These are phyloP conservation scores for Himalopsyche japonica DNA, from an alignment of 2,888 invertebrate species.

Conservation along the genomic window DNA sequence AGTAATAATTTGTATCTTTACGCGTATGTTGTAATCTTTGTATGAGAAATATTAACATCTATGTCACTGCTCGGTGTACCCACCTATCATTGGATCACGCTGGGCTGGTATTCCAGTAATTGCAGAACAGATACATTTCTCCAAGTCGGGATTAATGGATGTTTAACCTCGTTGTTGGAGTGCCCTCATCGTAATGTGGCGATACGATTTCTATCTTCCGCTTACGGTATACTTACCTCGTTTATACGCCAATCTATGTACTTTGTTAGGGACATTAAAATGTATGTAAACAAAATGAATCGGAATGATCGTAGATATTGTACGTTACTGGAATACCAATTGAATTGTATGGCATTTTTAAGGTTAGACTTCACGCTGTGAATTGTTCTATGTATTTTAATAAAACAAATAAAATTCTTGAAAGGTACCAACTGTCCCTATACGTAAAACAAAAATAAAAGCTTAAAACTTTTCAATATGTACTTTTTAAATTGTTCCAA, in stretches of 20 bases:
- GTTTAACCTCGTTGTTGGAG: neutral
- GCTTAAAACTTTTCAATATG: no score
- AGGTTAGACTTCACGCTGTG: no score
- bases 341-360: no score
- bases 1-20: no score
- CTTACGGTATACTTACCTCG: neutral
- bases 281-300: neutral
- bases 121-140: neutral
- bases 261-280: neutral
- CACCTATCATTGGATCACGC: neutral
- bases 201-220: slow-evolving; percentile 1
- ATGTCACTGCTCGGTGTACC: neutral
- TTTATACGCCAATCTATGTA: neutral
- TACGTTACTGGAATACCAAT: no score
- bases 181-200: neutral
- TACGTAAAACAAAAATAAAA: no score
- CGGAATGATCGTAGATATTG: no score
- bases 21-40: no score
- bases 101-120: neutral
- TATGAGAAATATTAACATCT: neutral
- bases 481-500: no score
- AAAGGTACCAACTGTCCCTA: no score
- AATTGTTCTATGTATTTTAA: no score
- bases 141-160: neutral
- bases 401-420: no score